Evolutionary conservation across 2,113 vertebrate genomes (phyloP).

Genomic region (Corythornis madagascariensis): DNA sequence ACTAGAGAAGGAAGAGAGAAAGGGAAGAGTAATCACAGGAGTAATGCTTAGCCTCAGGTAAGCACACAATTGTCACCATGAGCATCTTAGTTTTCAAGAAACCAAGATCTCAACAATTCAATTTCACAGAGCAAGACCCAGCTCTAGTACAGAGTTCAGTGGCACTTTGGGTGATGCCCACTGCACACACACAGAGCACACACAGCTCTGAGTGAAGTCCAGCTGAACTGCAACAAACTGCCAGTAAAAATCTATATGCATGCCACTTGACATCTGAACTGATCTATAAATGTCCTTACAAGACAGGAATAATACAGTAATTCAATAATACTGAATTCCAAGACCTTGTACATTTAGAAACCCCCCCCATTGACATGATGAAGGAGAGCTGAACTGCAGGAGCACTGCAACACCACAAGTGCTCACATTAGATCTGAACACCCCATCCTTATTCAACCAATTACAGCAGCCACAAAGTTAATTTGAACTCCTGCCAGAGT

Average conservation of each 20-base stretch:
- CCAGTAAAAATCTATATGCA: background rate
- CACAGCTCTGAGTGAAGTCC: background rate
- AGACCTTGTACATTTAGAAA: background rate
- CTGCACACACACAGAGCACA: too few relatives aligned
- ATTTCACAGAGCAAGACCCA: background rate
- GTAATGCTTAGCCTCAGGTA: background rate
- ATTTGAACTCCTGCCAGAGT: background rate
- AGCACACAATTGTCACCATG: background rate
- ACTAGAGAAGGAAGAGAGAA: background rate
- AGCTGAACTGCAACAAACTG: background rate
- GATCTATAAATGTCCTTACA: background rate
- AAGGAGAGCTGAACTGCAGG: background rate
- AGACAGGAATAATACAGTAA: background rate
- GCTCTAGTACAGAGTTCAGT: background rate
- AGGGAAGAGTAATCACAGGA: background rate
- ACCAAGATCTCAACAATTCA: background rate
- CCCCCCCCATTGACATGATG: accelerated
- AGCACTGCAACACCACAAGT: background rate
- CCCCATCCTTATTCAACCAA: accelerated
- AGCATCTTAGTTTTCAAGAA: background rate
- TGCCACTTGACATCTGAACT: background rate
- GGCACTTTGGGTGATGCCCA: background rate
- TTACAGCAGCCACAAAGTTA: background rate
- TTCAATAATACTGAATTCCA: background rate
- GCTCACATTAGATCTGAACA: background rate